phyloP scores from a whole-genome alignment of 2,113 vertebrate species.

The Nycticryphes semicollaris region DNA sequence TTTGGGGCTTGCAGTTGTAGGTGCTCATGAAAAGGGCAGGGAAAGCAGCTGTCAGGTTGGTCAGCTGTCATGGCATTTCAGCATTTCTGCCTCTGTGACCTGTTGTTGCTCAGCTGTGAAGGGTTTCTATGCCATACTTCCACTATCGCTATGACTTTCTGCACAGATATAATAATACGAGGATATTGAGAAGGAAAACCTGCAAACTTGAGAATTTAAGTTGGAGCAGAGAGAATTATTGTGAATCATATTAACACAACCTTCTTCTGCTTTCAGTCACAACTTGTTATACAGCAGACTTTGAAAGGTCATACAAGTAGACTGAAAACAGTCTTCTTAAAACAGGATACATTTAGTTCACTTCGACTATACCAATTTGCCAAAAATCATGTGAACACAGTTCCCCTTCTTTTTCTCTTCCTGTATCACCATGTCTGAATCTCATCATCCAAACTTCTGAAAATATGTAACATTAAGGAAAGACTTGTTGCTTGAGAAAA shows the following conservation, averaged over 20 bases:
- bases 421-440: neutral
- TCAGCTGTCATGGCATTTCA: neutral
- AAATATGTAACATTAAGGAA: neutral
- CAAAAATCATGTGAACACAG: neutral
- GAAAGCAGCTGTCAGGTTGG: neutral
- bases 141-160: neutral
- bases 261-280: neutral
- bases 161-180: neutral
- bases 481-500: neutral
- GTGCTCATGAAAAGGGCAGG: neutral
- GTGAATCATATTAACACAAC: neutral
- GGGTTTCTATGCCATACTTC: neutral
- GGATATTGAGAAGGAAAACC: neutral
- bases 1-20: neutral
- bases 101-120: neutral
- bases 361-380: neutral
- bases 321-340: neutral
- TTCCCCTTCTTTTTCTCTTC: neutral
- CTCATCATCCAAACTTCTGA: neutral
- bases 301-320: neutral
- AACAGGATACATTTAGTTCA: neutral
- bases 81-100: neutral
- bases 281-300: neutral
- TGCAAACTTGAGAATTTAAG: neutral
- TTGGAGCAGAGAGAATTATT: neutral